These are phyloP conservation scores for Eilema griseolum DNA, from an alignment of 2,888 invertebrate genomes.

Conservation along the genomic window DNA sequence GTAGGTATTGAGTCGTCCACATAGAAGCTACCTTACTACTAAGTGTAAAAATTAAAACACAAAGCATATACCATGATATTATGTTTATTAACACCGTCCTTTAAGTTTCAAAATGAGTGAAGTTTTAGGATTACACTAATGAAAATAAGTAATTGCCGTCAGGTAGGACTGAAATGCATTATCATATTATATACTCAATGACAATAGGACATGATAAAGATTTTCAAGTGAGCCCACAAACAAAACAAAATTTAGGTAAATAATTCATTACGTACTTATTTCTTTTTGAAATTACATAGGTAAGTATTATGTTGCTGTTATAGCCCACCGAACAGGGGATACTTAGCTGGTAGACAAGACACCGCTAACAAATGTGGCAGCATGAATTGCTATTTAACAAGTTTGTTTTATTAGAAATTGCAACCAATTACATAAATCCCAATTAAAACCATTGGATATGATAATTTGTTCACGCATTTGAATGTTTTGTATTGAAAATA, in stretches of 20 bases:
- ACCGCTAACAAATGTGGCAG: slow-evolving; percentile 53
- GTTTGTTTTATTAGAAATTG: slow-evolving; percentile 53
- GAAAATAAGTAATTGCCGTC: too few species aligned
- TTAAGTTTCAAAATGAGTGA: too few species aligned
- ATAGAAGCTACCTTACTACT: too few species aligned
- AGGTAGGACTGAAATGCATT: not conserved
- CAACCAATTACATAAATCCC: slow-evolving; percentile 54
- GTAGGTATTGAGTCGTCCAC: too few species aligned
- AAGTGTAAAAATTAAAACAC: too few species aligned
- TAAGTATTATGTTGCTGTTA: slow-evolving; percentile 32
- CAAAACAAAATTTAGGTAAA: slow-evolving; percentile 67
- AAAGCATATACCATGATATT: too few species aligned
- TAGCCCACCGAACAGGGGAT: slow-evolving; percentile 45
- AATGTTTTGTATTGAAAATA: slow-evolving; percentile 57
- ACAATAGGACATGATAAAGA: slow-evolving; percentile 60
- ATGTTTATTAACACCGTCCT: too few species aligned
- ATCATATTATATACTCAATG: not conserved
- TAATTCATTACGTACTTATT: slow-evolving; percentile 30
- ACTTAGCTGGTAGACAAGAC: slow-evolving; percentile 53
- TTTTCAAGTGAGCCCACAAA: slow-evolving; percentile 66
- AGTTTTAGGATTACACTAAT: too few species aligned
- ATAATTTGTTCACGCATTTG: slow-evolving; percentile 52
- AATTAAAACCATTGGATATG: slow-evolving; percentile 43
- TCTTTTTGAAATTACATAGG: slow-evolving; percentile 39
- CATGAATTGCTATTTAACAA: slow-evolving; percentile 66